phyloP scores from a whole-genome alignment of 2,113 vertebrate species.

The Trachemys scripta region DNA sequence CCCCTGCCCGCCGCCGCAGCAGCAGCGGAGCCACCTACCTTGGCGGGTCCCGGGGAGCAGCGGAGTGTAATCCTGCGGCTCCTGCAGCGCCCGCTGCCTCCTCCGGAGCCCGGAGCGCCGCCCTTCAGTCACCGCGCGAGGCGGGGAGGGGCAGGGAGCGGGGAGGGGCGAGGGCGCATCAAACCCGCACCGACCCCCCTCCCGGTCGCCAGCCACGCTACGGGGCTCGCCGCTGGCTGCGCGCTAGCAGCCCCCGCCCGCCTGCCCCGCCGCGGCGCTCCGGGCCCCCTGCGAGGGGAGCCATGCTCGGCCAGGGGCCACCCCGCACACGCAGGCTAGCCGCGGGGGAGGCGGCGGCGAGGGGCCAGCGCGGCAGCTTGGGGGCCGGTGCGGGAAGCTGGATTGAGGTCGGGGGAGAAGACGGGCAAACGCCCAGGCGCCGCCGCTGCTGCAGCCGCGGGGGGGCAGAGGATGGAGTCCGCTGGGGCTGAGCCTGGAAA shows the following conservation, averaged over 20 bases:
- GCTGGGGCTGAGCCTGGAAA: not conserved
- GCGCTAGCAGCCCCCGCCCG: not conserved
- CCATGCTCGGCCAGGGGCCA: no score
- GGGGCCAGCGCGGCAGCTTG: no score
- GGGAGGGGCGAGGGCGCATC: not conserved
- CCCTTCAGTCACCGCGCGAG: not conserved
- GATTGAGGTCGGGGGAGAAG: no score
- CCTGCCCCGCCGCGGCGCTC: not conserved
- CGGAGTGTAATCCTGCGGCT: not conserved
- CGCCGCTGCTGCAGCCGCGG: no score
- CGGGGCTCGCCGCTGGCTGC: not conserved
- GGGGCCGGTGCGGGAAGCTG: no score
- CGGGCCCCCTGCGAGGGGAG: constrained; percentile 5
- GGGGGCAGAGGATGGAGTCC: no score
- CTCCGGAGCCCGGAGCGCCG: constrained; percentile 25
- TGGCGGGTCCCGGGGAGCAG: not conserved
- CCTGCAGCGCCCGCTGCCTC: not conserved
- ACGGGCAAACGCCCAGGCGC: no score
- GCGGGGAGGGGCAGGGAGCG: not conserved
- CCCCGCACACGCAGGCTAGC: no score
- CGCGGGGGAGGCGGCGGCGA: no score
- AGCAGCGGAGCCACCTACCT: not conserved
- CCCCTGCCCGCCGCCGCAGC: not conserved
- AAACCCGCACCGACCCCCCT: not conserved
- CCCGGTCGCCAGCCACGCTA: no score